Evolutionary conservation across 92 coral and sea anemone species (phyloP), one percentile per base, ranked within the genome.

Genomic region (Metridium senile): DNA sequence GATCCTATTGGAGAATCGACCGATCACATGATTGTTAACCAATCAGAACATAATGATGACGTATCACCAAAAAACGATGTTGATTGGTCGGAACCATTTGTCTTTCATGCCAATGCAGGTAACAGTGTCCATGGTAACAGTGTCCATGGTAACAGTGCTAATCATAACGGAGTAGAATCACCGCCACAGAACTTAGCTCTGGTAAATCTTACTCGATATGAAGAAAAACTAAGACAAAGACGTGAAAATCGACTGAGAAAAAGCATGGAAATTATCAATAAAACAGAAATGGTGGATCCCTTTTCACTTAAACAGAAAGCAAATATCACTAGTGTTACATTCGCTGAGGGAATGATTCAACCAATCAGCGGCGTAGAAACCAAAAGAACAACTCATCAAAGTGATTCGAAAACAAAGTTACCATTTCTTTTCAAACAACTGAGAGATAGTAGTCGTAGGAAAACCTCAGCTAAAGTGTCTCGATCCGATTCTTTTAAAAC

Each of bases 331-430:
- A 66, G 74, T 56, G 74, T 77, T 0, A 46, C 67, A 21, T 77
- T 49, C 43, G 61, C 74, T 46, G 63, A 77, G 20, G 82, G 82
- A 66, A 77, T 77, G 82, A 77, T 77, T 19, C 82, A 67, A 35
- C 82, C 82, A 11, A 66, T 53, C 8, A 75, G 17, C 33, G 79
- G 21, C 20, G 19, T 3, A 57, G 57, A 8, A 9, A 21, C 1
- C 2, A 35, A 57, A 27, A 57, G 54, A 73, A 17, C 33, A 20
- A 53, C 26, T 9, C 33, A 22, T 23, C 34, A 45, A 34, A 57
- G 22, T 54, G 22, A 57, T 21, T 39, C 54, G 0, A 73, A 13
- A 13, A n/a, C 68, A 33, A 58, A 33, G 33, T 63, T 73, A 4
- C 78, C 78, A 11, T 58, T 67, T 2, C 34, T 73, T 54, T 54